Evolutionary conservation across 2,888 invertebrate species (phyloP), one percentile per base, ranked within the genome.

Genomic region (Clivina fossor): DNA sequence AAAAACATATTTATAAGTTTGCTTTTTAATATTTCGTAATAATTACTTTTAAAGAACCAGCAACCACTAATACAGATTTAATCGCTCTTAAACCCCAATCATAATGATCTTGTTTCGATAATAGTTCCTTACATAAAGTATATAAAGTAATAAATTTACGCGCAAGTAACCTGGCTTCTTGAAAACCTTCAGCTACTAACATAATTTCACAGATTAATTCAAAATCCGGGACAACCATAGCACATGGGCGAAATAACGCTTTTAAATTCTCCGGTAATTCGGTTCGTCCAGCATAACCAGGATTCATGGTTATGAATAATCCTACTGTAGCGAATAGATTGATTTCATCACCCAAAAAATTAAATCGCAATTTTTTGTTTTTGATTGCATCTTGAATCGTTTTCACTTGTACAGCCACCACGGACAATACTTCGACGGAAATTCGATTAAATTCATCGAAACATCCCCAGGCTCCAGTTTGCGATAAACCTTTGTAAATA

Each of bases 221-320:
- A 74, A 94, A 93, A 75, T 96, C 96, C 0, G 96, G 96, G 9
- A 96, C 95, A 8, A 96, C 94, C 96, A 96, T 96, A 54, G 95
- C 95, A 71, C 95, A 96, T 1, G 96, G 95, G 67, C 95, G 78
- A 66, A 85, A 86, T 5, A 85, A 67, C 2, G 85, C 84, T 68
- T 86, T 74, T 78, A 70, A 81, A 74, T 93, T 93, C 73, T 93
- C 93, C 0, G 93, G 93, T 47, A 93, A 75, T 71, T 93, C 93
- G 0, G 92, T 90, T 62, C 95, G 79, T 1, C 95, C 95, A 1
- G 95, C 94, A 70, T 95, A 95, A 13, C 94, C 95, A 0, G 95
- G 95, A 75, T 95, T 95, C 95, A 95, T 95, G 0, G 95, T 95
- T 57, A 96, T 94, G 67, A 95, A 96, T 76, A 94, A 86, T 1